phyloP scores from a whole-genome alignment of 2,888 invertebrate genomes.

The Eupithecia insigniata region DNA sequence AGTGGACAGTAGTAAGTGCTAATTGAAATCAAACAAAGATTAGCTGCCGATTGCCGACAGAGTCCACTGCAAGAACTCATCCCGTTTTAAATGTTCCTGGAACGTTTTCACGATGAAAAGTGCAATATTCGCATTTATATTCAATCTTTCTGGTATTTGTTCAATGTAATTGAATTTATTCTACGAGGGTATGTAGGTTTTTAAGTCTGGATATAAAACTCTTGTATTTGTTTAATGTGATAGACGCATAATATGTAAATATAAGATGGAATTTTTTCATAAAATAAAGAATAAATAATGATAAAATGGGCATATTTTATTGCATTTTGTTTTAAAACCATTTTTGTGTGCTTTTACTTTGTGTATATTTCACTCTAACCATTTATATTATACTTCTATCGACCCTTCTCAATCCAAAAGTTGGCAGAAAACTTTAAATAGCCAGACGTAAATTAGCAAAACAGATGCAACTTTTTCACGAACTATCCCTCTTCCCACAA shows the following conservation, averaged over 20 bases:
- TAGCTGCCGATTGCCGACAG: constrained; percentile 66
- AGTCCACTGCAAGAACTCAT: constrained; percentile 55
- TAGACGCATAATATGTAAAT: not conserved
- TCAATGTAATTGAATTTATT: constrained; percentile 7
- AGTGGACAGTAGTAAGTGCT: constrained; percentile 52
- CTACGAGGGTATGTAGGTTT: not conserved
- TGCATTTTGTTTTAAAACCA: not conserved
- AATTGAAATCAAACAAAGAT: constrained; percentile 82
- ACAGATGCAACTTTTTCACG: constrained; percentile 31
- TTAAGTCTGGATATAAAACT: not conserved
- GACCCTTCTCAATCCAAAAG: not conserved
- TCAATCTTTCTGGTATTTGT: constrained; percentile 9
- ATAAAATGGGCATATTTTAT: not conserved
- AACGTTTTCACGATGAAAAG: not conserved
- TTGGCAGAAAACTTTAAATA: constrained; percentile 9
- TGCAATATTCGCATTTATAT: constrained; percentile 14
- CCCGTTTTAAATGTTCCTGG: constrained; percentile 54
- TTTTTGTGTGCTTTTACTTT: not conserved
- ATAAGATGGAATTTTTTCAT: not conserved
- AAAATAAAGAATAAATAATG: no score
- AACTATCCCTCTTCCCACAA: constrained; percentile 32
- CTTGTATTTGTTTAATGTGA: not conserved
- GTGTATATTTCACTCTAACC: not conserved
- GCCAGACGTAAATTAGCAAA: constrained; percentile 33
- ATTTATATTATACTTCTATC: not conserved